Base-by-base conservation (phyloP, 30 jellyfish, hydroid and myxozoan genomes). In the Morbakka virulenta region DNA sequence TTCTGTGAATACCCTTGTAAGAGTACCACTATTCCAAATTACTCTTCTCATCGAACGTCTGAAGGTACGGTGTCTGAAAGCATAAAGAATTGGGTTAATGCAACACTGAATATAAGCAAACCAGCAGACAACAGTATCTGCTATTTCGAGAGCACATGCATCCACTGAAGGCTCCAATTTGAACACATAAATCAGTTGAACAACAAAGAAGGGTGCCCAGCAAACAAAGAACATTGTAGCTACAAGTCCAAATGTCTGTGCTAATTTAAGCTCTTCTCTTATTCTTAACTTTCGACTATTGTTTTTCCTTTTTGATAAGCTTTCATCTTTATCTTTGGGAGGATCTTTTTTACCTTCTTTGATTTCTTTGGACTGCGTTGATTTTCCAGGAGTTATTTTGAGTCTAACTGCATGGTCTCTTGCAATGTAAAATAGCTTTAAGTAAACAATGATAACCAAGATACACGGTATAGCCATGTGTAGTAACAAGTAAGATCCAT, bases 81-180 rank as follows among this genome's bases (percentile, higher is more conserved):
- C 86, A 26, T 74, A 74, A 6, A 74, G 13, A 47, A 74, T 51
- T 2, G 86, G 86, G 62, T 74, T 74, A 41, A 74, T 26, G 76
- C 86, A 74, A 67, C 86, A 51, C 24, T 74, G 86, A 2, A 53
- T 51, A 26, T 74, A 74, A 23, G 86, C 86, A 47, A 74, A 3
- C 86, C 86, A 74, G 76, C 86, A 74, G 4, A 74, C 2, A 4
- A 74, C 76, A 2, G 86, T 74, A 52, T 74, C 86, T 25, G 64
- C 72, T 51, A 67, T 74, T 49, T 74, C 86, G 50, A 74, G 27
- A 9, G 72, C 14, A 67, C 86, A 74, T 67, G 67, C 53, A 34
- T 74, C 52, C 2, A 74, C 34, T 1, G 20, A 13, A 12, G 1
- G 17, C 0, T 52, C 76, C 24, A 36, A 11, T 2, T 52, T 31